A percentile compares a stretch with the other conserved stretches of the same genome.
Conservation (phyloP, 2,113 vertebrate genomes). For the Lagopus muta region DNA sequence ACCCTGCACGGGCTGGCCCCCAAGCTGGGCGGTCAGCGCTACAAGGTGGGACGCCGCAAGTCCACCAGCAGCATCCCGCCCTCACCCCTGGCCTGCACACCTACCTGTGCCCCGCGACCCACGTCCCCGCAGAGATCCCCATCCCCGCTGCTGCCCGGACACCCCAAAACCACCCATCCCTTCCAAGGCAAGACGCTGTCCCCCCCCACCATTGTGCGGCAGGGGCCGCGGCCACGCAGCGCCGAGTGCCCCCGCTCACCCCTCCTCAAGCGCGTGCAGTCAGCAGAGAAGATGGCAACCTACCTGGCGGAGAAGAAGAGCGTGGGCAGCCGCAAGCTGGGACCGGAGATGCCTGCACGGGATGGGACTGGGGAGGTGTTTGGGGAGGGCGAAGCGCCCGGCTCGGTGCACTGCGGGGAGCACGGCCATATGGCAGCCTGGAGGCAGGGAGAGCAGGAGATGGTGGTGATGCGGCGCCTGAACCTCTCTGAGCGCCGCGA, state of each 20-base stretch:
- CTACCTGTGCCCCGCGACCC: conserved; percentile 80
- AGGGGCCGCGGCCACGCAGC: conserved; percentile 84
- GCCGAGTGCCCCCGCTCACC: conserved; percentile 88
- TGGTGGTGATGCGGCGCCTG: conserved; percentile 94
- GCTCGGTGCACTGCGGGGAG: conserved; percentile 26
- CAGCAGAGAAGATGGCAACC: conserved; percentile 87
- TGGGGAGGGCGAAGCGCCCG: conserved; percentile 47
- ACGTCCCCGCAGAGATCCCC: conserved; percentile 90
- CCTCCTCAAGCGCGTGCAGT: conserved; percentile 90
- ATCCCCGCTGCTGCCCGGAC: conserved; percentile 81
- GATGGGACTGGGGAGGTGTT: conserved; percentile 70
- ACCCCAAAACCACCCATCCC: conserved; percentile 83
- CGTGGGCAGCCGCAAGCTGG: conserved; percentile 76
- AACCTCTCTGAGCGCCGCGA: conserved; percentile 94
- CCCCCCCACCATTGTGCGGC: conserved; percentile 86
- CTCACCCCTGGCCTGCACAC: conserved; percentile 92
- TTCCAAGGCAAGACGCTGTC: conserved; percentile 89
- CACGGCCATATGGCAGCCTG: conserved; percentile 70
- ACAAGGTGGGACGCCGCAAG: conserved; percentile 91
- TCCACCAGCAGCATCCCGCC: conserved; percentile 98
- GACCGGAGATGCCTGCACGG: conserved; percentile 76
- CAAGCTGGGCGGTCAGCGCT: conserved; percentile 89
- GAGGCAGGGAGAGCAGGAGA: conserved; percentile 76
- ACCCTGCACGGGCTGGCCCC: conserved; percentile 92
- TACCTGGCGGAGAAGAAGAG: conserved; percentile 80